Conservation (phyloP, 2,113 vertebrate species). For the Dolichotis patagonum region DNA sequence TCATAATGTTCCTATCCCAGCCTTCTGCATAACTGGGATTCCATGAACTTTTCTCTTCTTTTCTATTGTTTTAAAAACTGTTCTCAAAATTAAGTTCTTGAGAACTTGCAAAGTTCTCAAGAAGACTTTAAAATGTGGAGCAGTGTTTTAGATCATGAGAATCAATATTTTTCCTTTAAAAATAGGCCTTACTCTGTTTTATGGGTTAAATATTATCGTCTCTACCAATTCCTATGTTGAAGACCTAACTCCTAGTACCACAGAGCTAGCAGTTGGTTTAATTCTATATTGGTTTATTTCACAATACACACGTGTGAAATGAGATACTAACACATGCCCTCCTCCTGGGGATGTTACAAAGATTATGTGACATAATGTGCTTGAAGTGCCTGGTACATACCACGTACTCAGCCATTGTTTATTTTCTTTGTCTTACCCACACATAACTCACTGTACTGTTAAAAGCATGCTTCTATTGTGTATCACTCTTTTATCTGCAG, state of each 20-base stretch:
- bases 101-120: background rate
- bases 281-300: background rate
- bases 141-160: background rate
- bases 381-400: background rate
- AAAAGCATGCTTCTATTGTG: background rate
- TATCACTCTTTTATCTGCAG: slow-evolving; percentile 10
- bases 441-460: background rate
- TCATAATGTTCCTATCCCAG: background rate
- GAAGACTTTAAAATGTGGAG: background rate
- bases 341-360: background rate
- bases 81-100: slow-evolving; percentile 12
- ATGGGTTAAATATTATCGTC: background rate
- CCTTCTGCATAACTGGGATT: background rate
- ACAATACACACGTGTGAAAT: background rate
- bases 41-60: background rate
- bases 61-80: background rate
- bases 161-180: background rate
- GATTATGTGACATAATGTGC: background rate
- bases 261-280: background rate
- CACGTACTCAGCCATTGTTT: background rate
- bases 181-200: background rate
- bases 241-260: background rate
- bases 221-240: background rate
- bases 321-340: background rate
- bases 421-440: slow-evolving; percentile 2